Base-by-base conservation (phyloP, 1,140 invertebrate species). In the Ips nitidus region DNA sequence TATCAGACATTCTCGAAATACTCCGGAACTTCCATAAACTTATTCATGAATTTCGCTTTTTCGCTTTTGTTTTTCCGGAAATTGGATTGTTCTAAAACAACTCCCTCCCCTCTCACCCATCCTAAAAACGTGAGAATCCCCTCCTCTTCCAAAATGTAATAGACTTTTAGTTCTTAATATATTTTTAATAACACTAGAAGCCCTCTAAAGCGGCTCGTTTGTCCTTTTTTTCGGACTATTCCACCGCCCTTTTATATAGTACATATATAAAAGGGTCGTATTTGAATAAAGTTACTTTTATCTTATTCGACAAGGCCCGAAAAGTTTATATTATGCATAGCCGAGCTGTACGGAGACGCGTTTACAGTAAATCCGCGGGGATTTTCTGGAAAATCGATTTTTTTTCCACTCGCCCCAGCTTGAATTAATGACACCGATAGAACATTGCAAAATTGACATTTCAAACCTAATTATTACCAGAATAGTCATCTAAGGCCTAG, bases 321-420 rank as follows among this genome's bases (percentile, higher is more conserved):
- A 66, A 64, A 52, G 53, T 59, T 66, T 57, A 66, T 66, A 50
- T 66, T 66, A 66, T 66, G 64, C 64, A 66, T 66, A 59, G 64
- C 43, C 53, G 38, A 59, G 38, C 56, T 50, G 40, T 45, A 50
- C 53, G 53, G 42, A 22, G 53, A 58, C 42, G 64, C 64, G 42
- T 22, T 66, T 58, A 65, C 43, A 38, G 62, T 41, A 55, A 63
- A 63, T 63, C 61, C 47, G 22, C 36, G 5, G 41, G 45, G 45
- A 62, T 52, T 37, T 7, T 4, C 2, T 37, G 7, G 47, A 47
- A 62, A 52, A 52, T 50, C 47, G 22, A 50, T 50, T 7, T 8
- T 50, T n/a, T 50, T 7, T 2, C 47, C 1, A 50, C 47, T 50
- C 7, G 7, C n/a, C n/a, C 45, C 45, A 50, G 2, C 7, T 50